Conservation (phyloP, 2,797 vertebrate species). For the Clarias fuscus region DNA sequence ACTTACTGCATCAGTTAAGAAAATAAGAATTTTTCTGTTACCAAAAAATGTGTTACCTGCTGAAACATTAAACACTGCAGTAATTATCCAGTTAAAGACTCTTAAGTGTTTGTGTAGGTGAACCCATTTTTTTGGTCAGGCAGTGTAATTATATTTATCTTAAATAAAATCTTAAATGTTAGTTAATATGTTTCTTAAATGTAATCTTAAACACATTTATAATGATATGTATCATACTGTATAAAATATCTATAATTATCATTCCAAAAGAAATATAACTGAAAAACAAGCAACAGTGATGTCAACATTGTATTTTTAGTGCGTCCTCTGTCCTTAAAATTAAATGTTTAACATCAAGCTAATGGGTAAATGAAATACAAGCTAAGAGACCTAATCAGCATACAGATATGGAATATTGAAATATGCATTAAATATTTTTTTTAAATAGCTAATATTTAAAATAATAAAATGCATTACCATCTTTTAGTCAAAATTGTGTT, state of each 20-base stretch:
- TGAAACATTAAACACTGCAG: no score
- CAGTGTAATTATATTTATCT: no score
- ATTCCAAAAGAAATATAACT: not conserved
- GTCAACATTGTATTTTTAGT: not conserved
- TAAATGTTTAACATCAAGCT: not conserved
- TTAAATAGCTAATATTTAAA: not conserved
- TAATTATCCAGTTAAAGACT: no score
- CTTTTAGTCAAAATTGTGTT: slow-evolving; percentile 67
- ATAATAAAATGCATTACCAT: slow-evolving; percentile 11
- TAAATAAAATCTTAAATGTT: no score
- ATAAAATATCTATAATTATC: not conserved
- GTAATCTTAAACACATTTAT: not conserved
- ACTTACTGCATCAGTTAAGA: no score
- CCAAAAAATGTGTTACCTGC: no score
- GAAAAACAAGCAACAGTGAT: not conserved
- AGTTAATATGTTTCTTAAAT: no score
- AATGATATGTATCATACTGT: not conserved
- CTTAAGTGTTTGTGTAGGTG: no score
- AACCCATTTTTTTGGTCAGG: no score
- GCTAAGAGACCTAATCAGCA: not conserved
- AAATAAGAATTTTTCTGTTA: no score
- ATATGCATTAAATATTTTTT: not conserved
- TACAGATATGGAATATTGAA: not conserved
- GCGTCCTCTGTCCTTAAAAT: not conserved
- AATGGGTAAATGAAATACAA: not conserved